phyloP scores from a whole-genome alignment of 2,797 vertebrate genomes.

The Myotis myotis region DNA sequence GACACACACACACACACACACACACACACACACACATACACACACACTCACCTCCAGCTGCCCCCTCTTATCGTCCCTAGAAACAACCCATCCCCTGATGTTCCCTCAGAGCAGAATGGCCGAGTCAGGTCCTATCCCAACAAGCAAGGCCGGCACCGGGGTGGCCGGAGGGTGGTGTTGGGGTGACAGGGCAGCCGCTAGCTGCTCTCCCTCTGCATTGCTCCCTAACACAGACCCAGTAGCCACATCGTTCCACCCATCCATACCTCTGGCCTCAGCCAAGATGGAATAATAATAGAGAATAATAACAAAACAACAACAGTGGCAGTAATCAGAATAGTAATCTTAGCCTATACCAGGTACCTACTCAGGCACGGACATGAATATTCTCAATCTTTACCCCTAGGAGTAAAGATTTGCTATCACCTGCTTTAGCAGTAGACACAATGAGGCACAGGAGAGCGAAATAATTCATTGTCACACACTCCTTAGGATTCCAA shows the following conservation, averaged over 20 bases:
- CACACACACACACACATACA: not conserved
- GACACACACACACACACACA: too few relatives aligned
- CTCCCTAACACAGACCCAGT: not conserved
- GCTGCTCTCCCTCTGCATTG: not conserved
- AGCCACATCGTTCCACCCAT: rapidly evolving
- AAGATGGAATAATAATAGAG: not conserved
- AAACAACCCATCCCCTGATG: not conserved
- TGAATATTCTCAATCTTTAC: not conserved
- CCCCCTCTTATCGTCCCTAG: not conserved
- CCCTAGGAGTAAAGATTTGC: not conserved
- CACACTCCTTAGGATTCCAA: not conserved
- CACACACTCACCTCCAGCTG: not conserved
- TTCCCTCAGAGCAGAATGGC: not conserved
- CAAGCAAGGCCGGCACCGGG: not conserved
- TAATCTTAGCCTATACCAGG: not conserved
- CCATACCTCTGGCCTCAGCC: not conserved
- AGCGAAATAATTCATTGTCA: not conserved
- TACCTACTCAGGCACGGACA: not conserved
- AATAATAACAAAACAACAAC: too few relatives aligned
- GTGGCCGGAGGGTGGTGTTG: not conserved
- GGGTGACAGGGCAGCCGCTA: not conserved
- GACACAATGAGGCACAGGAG: not conserved
- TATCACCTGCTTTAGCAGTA: not conserved
- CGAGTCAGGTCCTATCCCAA: not conserved
- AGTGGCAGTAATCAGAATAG: not conserved